Evolutionary conservation across 2,888 invertebrate genomes (phyloP).

Genomic region (Dilophus febrilis): DNA sequence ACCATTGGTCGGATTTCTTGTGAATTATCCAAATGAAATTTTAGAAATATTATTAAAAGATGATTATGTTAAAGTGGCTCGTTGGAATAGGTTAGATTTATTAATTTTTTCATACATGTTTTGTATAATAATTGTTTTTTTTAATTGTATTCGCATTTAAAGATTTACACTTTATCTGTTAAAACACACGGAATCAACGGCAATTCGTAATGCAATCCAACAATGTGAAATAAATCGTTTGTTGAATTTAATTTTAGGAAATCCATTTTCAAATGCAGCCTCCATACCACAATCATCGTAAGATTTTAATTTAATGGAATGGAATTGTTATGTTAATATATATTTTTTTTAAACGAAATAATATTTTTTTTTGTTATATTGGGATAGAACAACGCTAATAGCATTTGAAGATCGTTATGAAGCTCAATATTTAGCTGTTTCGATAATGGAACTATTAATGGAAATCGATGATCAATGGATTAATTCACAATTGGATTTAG

Average conservation of each 20-base stretch:
- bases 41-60: conserved; percentile 66
- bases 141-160: neutral
- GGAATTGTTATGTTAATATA: conserved; percentile 37
- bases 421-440: conserved; percentile 70
- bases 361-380: too few species aligned
- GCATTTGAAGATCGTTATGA: conserved; percentile 44
- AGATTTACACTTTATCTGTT: conserved; percentile 69
- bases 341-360: too few species aligned
- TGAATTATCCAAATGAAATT: conserved; percentile 70
- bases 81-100: conserved; percentile 42
- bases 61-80: conserved; percentile 61
- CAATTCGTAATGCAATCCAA: conserved; percentile 66
- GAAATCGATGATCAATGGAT: conserved; percentile 81
- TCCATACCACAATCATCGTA: conserved; percentile 15
- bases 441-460: conserved; percentile 64
- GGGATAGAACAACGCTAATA: conserved; percentile 21
- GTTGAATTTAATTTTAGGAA: conserved; percentile 21
- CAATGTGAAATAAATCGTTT: conserved; percentile 16
- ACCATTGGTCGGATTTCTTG: conserved; percentile 73
- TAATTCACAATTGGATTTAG: conserved; percentile 56
- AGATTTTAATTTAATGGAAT: too few species aligned
- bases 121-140: too few species aligned
- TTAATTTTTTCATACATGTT: neutral
- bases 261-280: conserved; percentile 19
- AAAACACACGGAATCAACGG: conserved; percentile 61